A percentile compares a stretch with the other conserved stretches of the same genome.
phyloP scores from a whole-genome alignment of 2,797 vertebrate genomes.

The Oryzias sinensis region DNA sequence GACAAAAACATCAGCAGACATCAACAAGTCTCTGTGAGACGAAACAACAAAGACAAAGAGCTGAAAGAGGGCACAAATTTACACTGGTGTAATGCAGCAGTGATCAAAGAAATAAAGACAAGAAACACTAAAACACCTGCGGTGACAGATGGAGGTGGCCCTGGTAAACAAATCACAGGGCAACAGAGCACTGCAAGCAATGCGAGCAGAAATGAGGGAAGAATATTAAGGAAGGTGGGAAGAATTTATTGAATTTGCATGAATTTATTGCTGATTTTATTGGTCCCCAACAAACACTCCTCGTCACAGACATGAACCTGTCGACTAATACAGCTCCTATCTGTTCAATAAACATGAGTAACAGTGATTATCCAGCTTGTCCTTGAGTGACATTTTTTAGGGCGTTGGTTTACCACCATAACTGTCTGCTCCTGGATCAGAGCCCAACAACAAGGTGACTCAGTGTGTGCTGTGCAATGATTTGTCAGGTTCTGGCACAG shows the following conservation, averaged over 20 bases:
- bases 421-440: constrained; percentile 51
- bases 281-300: constrained; percentile 34
- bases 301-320: constrained; percentile 33
- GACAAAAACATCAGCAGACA: constrained; percentile 52
- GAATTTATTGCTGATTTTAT: constrained; percentile 44
- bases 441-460: constrained; percentile 68
- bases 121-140: constrained; percentile 52
- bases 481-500: constrained; percentile 42
- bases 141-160: constrained; percentile 61
- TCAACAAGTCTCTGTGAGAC: constrained; percentile 16
- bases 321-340: constrained; percentile 10
- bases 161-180: constrained; percentile 35
- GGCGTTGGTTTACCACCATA: constrained; percentile 52
- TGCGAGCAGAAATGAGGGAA: constrained; percentile 16
- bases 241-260: constrained; percentile 4
- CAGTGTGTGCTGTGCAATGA: constrained; percentile 33
- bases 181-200: constrained; percentile 16
- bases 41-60: constrained; percentile 60
- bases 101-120: constrained; percentile 61
- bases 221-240: constrained; percentile 45
- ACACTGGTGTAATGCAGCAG: constrained; percentile 42
- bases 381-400: constrained; percentile 46
- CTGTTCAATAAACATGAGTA: constrained; percentile 46
- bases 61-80: constrained; percentile 46
- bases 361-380: constrained; percentile 31